Evolutionary conservation across 2,888 invertebrate genomes (phyloP), one percentile per base, ranked within the genome.

Genomic region (Conops quadrifasciatus): DNA sequence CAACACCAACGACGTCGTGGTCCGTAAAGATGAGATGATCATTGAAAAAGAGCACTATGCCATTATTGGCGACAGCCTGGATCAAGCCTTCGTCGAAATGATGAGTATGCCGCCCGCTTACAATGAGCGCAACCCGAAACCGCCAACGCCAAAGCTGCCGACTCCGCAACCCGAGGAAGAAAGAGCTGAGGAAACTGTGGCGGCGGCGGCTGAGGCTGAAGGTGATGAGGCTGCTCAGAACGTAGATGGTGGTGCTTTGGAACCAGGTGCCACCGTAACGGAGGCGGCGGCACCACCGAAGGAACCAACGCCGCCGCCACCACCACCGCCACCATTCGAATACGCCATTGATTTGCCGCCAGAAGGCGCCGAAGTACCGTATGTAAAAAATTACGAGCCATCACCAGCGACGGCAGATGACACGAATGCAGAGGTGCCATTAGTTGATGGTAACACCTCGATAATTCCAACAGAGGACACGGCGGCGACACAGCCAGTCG

Each of bases 21-120:
- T 24, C 51, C 47, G 24, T 58, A 71, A 59, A 68, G 94, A 94
- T 90, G 94, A 94, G 85, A 90, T 93, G 88, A 93, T 94, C 88
- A 88, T 88, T 84, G 93, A 93, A 87, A 96, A 93, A 89, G 95
- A 96, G 90, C 92, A 91, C 87, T 96, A 92, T 91, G 95, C 95
- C 88, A 91, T 92, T 86, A 94, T 97, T 88, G 94, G 94, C 81
- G 94, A 96, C 87, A 96, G 94, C 88, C 90, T 97, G 90, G 97
- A 97, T 88, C 90, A 91, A 86, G 95, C 96, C 79, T 96, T 96
- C 89, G 91, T 94, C 83, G 96, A 96, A 87, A 88, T 92, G 80
- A 89, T 90, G 86, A 89, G 89, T 79, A 88, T 90, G 77, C 87
- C 88, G 79, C 87, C 88, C 21, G 79, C 78, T 75, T 86, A 84